These are phyloP conservation scores for Cochlearius cochlearius DNA, from an alignment of 2,113 vertebrate species.

Conservation along the genomic window DNA sequence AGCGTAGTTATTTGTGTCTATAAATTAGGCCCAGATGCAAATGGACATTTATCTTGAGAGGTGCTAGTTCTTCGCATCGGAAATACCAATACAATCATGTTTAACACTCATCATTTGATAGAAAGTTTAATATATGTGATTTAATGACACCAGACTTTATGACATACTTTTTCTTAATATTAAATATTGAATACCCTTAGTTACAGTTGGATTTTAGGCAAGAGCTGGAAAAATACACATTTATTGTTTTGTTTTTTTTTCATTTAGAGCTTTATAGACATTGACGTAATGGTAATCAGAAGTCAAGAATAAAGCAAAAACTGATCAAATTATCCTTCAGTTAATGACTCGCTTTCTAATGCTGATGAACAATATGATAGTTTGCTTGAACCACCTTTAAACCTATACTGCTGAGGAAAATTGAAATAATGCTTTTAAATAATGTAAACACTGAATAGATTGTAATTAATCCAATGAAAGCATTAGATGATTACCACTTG, in stretches of 20 bases:
- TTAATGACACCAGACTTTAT: background rate
- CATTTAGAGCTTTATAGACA: background rate
- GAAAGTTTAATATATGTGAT: background rate
- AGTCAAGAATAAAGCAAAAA: background rate
- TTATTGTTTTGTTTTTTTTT: background rate
- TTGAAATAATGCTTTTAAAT: background rate
- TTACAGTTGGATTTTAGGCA: background rate
- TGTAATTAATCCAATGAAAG: background rate
- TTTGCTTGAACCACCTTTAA: background rate
- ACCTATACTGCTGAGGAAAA: background rate
- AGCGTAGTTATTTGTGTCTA: background rate
- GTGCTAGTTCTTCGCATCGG: background rate
- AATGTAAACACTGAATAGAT: background rate
- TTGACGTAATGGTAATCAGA: background rate
- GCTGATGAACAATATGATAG: background rate
- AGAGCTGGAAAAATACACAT: background rate
- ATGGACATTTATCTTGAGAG: background rate
- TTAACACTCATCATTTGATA: background rate
- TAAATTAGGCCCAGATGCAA: background rate
- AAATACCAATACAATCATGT: background rate
- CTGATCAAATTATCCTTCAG: background rate
- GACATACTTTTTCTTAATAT: background rate
- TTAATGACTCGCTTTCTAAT: background rate
- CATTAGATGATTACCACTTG: background rate
- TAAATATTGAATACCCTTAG: background rate